Conservation (phyloP, 2,113 vertebrate species). For the Harpagus bidentatus region DNA sequence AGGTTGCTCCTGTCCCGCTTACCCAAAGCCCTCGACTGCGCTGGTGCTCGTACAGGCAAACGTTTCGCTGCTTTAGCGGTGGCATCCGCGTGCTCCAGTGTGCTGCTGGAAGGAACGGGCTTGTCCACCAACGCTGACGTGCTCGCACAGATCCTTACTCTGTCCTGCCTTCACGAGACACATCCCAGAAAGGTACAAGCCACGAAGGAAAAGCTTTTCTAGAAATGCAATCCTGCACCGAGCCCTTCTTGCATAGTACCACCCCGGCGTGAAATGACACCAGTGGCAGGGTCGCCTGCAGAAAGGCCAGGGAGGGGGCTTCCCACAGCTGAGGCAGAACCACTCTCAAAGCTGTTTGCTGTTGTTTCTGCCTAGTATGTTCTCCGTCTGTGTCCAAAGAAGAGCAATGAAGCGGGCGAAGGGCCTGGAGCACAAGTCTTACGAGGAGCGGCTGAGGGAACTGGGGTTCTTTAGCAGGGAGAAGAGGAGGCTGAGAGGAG, state of each 20-base stretch:
- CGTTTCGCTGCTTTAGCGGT: not conserved
- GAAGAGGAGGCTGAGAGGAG: not conserved
- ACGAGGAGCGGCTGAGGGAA: not conserved
- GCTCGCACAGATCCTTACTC: rapidly evolving
- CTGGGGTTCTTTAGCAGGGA: not conserved
- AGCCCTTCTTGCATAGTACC: rapidly evolving
- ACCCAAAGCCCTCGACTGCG: rapidly evolving
- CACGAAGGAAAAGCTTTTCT: not conserved
- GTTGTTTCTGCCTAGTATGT: not conserved
- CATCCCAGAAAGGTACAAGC: rapidly evolving
- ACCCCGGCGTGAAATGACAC: rapidly evolving
- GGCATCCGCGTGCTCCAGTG: rapidly evolving
- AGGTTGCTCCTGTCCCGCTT: not conserved
- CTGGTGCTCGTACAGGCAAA: rapidly evolving
- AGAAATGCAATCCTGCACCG: rapidly evolving
- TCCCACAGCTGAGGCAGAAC: not conserved
- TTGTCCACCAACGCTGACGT: rapidly evolving
- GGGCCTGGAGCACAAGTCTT: not conserved
- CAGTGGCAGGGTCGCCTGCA: no score
- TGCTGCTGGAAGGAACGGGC: not conserved
- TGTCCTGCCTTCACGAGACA: not conserved
- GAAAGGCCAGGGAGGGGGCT: not conserved
- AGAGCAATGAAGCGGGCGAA: not conserved
- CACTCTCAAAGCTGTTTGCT: not conserved
- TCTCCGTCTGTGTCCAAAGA: not conserved